Conservation (phyloP, 2,113 vertebrate species). For the Puntigrus tetrazona region DNA sequence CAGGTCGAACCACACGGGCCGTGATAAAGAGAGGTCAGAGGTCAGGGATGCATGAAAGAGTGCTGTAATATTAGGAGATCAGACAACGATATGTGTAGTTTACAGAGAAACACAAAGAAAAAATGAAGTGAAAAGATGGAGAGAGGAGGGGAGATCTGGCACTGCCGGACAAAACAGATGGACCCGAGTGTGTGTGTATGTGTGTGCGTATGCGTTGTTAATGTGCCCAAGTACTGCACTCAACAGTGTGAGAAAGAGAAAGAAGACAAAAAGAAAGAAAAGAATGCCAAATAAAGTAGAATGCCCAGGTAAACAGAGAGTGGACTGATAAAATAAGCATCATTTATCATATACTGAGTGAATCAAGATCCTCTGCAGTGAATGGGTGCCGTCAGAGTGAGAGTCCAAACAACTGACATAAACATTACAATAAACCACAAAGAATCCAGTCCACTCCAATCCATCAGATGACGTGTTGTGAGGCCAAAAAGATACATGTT, state of each 20-base stretch:
- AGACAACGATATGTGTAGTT: background rate
- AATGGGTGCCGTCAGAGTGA: background rate
- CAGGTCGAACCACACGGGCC: background rate
- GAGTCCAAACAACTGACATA: background rate
- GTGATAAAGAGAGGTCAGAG: background rate
- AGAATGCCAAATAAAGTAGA: background rate
- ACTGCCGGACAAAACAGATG: slow-evolving; percentile 11
- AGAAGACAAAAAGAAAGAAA: background rate
- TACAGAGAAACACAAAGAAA: background rate
- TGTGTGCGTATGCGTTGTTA: background rate
- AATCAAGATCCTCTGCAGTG: background rate
- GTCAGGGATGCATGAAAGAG: background rate
- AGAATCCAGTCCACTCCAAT: background rate
- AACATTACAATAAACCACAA: background rate
- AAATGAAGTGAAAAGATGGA: background rate
- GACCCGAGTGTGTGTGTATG: background rate
- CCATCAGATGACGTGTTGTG: background rate
- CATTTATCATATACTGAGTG: too few species aligned
- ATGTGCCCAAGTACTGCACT: background rate
- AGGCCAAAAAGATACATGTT: background rate
- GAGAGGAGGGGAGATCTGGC: slow-evolving; percentile 28
- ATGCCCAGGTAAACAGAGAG: background rate
- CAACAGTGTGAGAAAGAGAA: background rate
- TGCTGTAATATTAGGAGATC: background rate
- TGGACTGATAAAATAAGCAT: too few species aligned